Base-by-base conservation (phyloP, 2,888 invertebrate species). In the Xestia rhomboidea region DNA sequence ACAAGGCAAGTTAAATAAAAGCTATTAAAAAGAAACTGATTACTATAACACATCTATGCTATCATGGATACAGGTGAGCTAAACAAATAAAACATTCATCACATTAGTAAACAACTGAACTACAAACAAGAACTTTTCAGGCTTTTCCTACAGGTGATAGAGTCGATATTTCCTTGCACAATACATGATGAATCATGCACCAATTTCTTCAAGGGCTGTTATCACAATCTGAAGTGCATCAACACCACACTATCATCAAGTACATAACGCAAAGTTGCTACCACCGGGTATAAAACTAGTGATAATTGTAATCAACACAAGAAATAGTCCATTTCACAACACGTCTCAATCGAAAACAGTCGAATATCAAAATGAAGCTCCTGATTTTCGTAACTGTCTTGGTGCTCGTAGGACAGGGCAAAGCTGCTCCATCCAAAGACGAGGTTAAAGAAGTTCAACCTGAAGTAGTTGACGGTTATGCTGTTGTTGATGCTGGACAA, bases 291-390 rank as follows among this genome's bases (percentile, higher is more conserved):
- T 86, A 82, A 82, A 85, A 75, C 18, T 24, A 72, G 27, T 44
- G 21, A 68, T 41, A n/a, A 75, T 62, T 69, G 24, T n/a, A 67
- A 72, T 34, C 10, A 63, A 67, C 7, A 41, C 51, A 30, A 68
- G 11, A 24, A 30, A 57, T 41, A 38, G 5, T 64, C 54, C 21
- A 76, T 73, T 73, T 76, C 3, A 21, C 34, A n/a, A 62, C 13
- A 49, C 7, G 1, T 18, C 68, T 18, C 4, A 11, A 27, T 21
- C 15, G 34, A 51, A 81, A 8, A 81, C 67, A 83, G 64, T 68
- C 46, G 49, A 34, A 54, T 60, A 46, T 57, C 44, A 86, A 72
- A 24, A 83, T 83, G 83, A 86, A 83, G 51, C 8, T 77, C 2
- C 21, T 86, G 27, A 8, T 82, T 27, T 82, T 83, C 27, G 13